Base-by-base conservation (phyloP, 2,888 invertebrate genomes). In the Drosophila recens region DNA sequence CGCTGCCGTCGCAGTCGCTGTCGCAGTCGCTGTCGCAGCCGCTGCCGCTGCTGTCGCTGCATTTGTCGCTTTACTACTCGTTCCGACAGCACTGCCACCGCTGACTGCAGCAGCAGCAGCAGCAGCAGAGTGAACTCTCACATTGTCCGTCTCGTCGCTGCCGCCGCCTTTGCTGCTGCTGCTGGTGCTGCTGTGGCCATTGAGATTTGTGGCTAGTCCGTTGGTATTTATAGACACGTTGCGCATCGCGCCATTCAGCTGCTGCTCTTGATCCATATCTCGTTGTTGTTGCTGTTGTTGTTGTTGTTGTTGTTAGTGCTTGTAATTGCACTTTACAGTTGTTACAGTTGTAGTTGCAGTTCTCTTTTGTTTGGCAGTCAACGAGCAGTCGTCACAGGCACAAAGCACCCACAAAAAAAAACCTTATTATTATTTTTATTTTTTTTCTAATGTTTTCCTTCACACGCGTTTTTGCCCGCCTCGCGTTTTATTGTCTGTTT, bases 241-340 rank as follows among this genome's bases (percentile, higher is more conserved):
- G 89, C 91, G 87, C 90, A 92, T 89, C 78, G 91, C 88, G 78
- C 89, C 90, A 80, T 90, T 91, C 77, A 92, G 89, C 82, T 92
- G 90, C 82, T 92, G 90, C 82, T 92, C 91, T 90, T 91, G 91
- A 86, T 92, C 91, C 92, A 92, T 92, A 75, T 72, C 63, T 62
- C 58, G 67, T 57, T 52, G 68, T 62, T 20, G 17, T 57, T 52
- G 68, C 58, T 20, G 17, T 17, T 17, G 17, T 17, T 17, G 17
- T 17, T 17, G 17, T 17, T 17, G 17, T 17, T 1, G 17, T 17
- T 17, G 17, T 17, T 52, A 3, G 23, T 57, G 48, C 38, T 64
- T 62, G 23, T 46, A 13, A 54, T 65, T 57, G 59, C 48, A 45
- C 45, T 45, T 45, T 23, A 45, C 67, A 20, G 45, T 63, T 57